Conservation (phyloP, 2,888 invertebrate genomes). For the Xestia xanthographa region DNA sequence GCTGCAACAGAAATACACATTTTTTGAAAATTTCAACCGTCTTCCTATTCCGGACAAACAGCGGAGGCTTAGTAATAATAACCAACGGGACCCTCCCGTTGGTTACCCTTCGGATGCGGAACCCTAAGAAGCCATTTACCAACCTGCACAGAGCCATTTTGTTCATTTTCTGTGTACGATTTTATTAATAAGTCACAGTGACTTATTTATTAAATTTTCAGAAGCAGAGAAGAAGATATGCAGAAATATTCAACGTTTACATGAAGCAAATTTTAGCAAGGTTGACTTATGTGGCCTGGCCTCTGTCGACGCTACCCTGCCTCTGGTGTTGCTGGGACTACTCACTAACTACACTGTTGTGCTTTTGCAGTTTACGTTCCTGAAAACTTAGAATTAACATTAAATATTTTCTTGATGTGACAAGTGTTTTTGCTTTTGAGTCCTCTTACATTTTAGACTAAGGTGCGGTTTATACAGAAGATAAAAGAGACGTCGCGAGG, state of each 20-base stretch:
- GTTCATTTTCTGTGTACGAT: background rate
- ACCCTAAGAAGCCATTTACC: no score
- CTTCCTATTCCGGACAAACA: no score
- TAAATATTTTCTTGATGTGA: background rate
- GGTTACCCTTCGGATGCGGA: no score
- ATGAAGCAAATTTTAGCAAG: slow-evolving; percentile 17
- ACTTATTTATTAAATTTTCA: slow-evolving; percentile 1
- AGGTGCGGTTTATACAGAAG: no score
- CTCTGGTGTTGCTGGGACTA: slow-evolving; percentile 5
- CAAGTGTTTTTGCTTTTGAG: background rate
- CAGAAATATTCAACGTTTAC: slow-evolving; percentile 24
- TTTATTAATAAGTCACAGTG: background rate
- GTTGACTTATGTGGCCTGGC: slow-evolving; percentile 9
- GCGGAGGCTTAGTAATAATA: no score
- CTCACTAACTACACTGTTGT: slow-evolving; percentile 17
- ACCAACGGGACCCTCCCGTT: no score
- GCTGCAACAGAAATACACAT: no score
- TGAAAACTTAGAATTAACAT: background rate
- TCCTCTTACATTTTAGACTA: background rate
- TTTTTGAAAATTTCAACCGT: no score
- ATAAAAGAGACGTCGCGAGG: no score
- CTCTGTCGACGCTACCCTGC: slow-evolving; percentile 13
- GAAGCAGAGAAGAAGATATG: slow-evolving; percentile 10
- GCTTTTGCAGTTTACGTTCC: slow-evolving; percentile 10
- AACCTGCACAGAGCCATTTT: background rate